Base-by-base conservation (phyloP, 2,113 vertebrate genomes). In the Notarius quadriscutis region DNA sequence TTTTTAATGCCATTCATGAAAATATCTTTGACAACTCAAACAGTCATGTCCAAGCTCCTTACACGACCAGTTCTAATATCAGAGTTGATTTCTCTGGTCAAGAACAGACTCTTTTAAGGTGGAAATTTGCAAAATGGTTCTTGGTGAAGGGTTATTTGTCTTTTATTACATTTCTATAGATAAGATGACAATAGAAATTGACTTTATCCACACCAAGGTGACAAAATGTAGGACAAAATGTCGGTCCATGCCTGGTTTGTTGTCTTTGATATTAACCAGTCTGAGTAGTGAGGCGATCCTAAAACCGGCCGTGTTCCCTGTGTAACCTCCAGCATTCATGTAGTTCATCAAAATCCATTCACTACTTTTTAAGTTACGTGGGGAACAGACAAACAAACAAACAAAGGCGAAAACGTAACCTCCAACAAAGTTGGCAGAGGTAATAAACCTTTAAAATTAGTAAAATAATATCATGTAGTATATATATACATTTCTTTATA, bases 211-310 rank as follows among this genome's bases (percentile, higher is more conserved):
- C 94, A 97, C 96, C 96, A 95, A 95, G n/a, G 95, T 96, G 25
- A 97, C 94, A 34, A 96, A 97, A 92, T 97, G 96, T 84, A 97
- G 93, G 58, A 97, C 34, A 41, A 41, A 41, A 41, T 41, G 2
- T 41, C 34, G 93, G 92, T 97, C 96, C 95, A 96, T 93, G 88
- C 96, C 96, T 0, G 96, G 96, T 89, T 95, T 95, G 91, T 96
- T 96, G 91, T 95, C 96, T 93, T 96, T 96, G 84, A 96, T 96
- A 93, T 97, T 96, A 0, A 95, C 95, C 87, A 97, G 91, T 87
- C 95, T 95, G 57, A 96, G 96, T 41, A 97, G 93, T 0, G 96
- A 97, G 55, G 95, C 90, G 55, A 97, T 94, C 27, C 95, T 93
- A 90, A 97, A 97, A 51, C 96, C 96, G 0, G 95, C 95, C 0